A percentile compares a stretch with the other conserved stretches of the same genome.
phyloP scores from a whole-genome alignment of 2,113 vertebrate genomes.

The Dolichotis patagonum region DNA sequence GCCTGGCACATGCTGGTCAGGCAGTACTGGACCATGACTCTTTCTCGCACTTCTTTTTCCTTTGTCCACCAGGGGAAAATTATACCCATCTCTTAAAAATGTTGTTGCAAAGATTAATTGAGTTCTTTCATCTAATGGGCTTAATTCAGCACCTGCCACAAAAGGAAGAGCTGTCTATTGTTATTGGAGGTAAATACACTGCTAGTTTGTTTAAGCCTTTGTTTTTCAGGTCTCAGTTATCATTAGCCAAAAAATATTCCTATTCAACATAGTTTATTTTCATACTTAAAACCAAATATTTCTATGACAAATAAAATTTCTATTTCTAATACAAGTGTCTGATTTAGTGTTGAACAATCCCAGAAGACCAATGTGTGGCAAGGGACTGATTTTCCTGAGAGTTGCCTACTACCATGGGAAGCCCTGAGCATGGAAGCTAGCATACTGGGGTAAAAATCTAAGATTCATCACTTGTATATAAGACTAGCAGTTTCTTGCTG shows the following conservation, averaged over 20 bases:
- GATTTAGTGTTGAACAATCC: background rate
- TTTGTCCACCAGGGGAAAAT: background rate
- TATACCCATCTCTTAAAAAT: background rate
- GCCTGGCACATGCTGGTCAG: background rate
- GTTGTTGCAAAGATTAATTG: background rate
- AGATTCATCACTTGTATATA: background rate
- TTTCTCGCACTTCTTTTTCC: background rate
- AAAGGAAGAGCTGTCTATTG: background rate
- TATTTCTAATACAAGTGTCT: constrained; percentile 18
- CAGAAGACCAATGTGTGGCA: background rate
- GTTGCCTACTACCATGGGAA: background rate
- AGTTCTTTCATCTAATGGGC: background rate
- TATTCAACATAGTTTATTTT: background rate
- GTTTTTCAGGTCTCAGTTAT: constrained; percentile 23
- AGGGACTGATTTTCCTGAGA: background rate
- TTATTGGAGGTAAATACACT: background rate
- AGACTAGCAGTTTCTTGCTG: background rate
- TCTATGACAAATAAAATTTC: constrained; percentile 19
- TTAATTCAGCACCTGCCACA: background rate
- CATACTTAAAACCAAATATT: background rate
- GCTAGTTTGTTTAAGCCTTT: background rate
- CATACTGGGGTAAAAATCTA: background rate
- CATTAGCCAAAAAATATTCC: background rate
- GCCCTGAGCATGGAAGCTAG: background rate
- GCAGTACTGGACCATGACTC: background rate